These are phyloP conservation scores for Philopedon plagiatum DNA, from an alignment of 2,888 invertebrate species.

Conservation along the genomic window DNA sequence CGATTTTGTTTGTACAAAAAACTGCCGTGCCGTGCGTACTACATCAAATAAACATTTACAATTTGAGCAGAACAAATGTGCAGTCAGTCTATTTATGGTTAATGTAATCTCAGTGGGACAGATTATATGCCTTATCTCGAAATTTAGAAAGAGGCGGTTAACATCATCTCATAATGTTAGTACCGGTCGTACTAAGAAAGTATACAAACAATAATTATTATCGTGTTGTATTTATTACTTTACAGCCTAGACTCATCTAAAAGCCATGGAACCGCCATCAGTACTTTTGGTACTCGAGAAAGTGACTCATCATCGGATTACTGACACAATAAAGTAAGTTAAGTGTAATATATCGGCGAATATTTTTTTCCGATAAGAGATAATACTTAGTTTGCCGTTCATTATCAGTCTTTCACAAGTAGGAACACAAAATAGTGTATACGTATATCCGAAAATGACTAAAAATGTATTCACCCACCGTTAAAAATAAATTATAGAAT, in stretches of 20 bases:
- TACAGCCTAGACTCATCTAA: neutral
- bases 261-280: neutral
- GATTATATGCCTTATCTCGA: conserved; percentile 19
- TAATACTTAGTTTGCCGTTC: conserved; percentile 1
- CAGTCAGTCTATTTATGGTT: conserved; percentile 16
- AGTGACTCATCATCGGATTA: conserved; percentile 18
- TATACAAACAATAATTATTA: neutral
- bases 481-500: conserved; percentile 20
- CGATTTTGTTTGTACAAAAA: neutral
- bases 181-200: conserved; percentile 21
- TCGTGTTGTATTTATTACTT: neutral
- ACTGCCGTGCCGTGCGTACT: neutral
- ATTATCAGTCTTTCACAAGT: conserved; percentile 12
- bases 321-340: conserved; percentile 13
- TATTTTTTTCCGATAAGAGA: conserved; percentile 29
- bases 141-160: conserved; percentile 12
- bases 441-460: conserved; percentile 9
- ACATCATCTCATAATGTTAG: conserved; percentile 15
- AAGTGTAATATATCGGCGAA: conserved; percentile 20
- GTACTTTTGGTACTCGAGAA: neutral
- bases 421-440: conserved; percentile 12
- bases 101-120: conserved; percentile 32
- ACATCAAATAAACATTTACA: conserved; percentile 9
- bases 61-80: conserved; percentile 15
- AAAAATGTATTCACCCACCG: neutral